Percentiles rank a stretch among this genome's conserved stretches.
These are phyloP conservation scores for Hemichromis elongatus DNA, from an alignment of 2,113 vertebrate species.

Conservation along the genomic window DNA sequence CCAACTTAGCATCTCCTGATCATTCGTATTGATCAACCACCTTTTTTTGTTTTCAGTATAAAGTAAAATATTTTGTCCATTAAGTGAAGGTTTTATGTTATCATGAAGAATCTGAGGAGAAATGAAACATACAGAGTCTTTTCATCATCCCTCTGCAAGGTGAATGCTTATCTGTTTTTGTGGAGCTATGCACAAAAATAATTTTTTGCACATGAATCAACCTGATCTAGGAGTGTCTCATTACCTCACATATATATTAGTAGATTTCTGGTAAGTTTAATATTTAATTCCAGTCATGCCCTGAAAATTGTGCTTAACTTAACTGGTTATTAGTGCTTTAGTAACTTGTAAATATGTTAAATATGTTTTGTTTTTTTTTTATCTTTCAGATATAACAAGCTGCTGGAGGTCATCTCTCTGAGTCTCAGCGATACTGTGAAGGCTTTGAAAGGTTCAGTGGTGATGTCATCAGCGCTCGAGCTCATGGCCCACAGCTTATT, in stretches of 20 bases:
- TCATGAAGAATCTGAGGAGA: not conserved
- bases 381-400: conserved; percentile 81
- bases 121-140: not conserved
- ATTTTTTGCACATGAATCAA: not conserved
- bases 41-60: not conserved
- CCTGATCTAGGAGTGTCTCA: not conserved
- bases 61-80: not conserved
- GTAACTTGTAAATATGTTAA: not conserved
- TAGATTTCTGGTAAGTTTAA: not conserved
- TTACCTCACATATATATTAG: not conserved
- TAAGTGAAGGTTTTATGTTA: not conserved
- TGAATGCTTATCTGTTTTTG: not conserved
- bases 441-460: conserved; percentile 84
- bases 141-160: not conserved
- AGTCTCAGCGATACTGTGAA: conserved; percentile 82
- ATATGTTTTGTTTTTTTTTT: too few relatives aligned
- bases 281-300: not conserved
- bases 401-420: conserved; percentile 78
- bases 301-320: not conserved
- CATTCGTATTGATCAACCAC: not conserved
- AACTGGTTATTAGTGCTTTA: not conserved
- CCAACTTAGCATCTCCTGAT: not conserved
- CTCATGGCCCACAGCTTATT: conserved; percentile 86
- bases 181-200: not conserved
- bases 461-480: conserved; percentile 90